Percentiles rank a stretch among this genome's conserved stretches.
Evolutionary conservation across 37 sponge, comb jelly and placozoan species (phyloP).

Genomic region (Sycon ciliatum): DNA sequence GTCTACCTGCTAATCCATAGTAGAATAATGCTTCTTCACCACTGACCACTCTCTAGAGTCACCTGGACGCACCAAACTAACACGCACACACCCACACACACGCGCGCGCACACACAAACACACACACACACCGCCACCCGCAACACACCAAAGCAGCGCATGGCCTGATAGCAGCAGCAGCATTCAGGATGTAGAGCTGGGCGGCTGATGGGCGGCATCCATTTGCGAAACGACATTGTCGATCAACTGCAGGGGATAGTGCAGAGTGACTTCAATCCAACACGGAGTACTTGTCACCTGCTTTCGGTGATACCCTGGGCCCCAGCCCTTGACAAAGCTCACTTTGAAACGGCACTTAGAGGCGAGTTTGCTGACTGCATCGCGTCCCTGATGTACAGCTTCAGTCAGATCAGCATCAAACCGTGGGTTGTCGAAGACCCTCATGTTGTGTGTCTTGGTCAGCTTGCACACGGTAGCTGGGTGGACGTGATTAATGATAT

Average conservation of each 20-base stretch:
- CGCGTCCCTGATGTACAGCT: slow-evolving; percentile 86
- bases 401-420: no score
- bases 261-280: slow-evolving; percentile 11
- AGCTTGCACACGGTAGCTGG: slow-evolving; percentile 95
- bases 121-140: no score
- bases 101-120: no score
- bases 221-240: slow-evolving; percentile 85
- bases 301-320: not conserved
- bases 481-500: slow-evolving; percentile 79
- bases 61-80: no score
- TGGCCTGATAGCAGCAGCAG: no score
- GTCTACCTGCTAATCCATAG: no score
- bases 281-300: not conserved
- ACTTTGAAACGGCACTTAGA: slow-evolving; percentile 67
- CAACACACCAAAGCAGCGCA: no score
- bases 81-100: no score
- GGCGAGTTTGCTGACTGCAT: slow-evolving; percentile 77
- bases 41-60: no score
- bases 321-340: slow-evolving; percentile 14
- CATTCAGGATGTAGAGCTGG: no score
- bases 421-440: slow-evolving; percentile 93
- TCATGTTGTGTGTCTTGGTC: slow-evolving; percentile 78
- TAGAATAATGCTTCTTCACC: no score
- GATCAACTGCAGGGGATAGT: slow-evolving; percentile 87
- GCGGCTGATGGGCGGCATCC: no score